A percentile compares a stretch with the other conserved stretches of the same genome.
Evolutionary conservation across 2,888 invertebrate species (phyloP).

Genomic region (Eristalinus aeneus): DNA sequence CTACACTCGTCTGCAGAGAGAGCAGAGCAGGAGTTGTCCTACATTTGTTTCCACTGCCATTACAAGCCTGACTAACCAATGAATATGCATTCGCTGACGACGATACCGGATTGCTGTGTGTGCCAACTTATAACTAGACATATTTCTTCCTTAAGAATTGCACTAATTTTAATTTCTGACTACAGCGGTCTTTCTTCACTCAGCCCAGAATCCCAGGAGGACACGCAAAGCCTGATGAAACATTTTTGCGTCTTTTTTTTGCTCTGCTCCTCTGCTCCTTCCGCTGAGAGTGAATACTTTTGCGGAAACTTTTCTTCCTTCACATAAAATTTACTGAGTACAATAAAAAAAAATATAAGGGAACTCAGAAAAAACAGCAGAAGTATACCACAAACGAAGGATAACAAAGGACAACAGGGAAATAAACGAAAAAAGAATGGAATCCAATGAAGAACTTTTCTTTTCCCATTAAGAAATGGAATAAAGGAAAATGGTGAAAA

Average conservation of each 20-base stretch:
- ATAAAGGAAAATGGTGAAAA: slow-evolving; percentile 45
- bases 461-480: slow-evolving; percentile 62
- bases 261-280: background rate
- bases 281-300: slow-evolving; percentile 31
- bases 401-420: slow-evolving; percentile 31
- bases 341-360: slow-evolving; percentile 20
- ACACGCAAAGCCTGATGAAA: background rate
- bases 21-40: background rate
- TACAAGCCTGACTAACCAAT: slow-evolving; percentile 47
- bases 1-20: background rate
- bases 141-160: slow-evolving; percentile 40
- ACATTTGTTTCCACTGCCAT: slow-evolving; percentile 23
- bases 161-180: slow-evolving; percentile 62
- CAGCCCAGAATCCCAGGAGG: background rate
- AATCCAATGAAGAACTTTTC: slow-evolving; percentile 58
- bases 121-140: slow-evolving; percentile 13
- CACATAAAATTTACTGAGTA: slow-evolving; percentile 41
- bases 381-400: slow-evolving; percentile 23
- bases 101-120: slow-evolving; percentile 2
- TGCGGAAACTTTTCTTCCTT: slow-evolving; percentile 21
- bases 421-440: background rate
- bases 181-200: slow-evolving; percentile 31
- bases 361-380: slow-evolving; percentile 2
- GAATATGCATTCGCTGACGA: slow-evolving; percentile 39
- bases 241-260: background rate